These are phyloP conservation scores for Calliphora vicina DNA, from an alignment of 1,140 invertebrate genomes.

Conservation along the genomic window DNA sequence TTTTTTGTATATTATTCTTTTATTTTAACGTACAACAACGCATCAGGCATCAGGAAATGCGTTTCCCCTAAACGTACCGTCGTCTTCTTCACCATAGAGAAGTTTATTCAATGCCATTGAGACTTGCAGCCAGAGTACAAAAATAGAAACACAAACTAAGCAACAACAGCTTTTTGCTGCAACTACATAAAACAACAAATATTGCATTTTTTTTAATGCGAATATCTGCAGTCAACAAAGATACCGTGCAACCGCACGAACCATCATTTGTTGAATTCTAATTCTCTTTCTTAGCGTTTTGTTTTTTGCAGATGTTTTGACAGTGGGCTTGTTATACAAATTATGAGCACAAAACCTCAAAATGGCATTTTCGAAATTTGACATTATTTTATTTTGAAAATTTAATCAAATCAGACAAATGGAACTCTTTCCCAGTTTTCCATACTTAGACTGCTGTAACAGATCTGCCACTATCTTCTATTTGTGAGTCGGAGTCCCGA, in stretches of 20 bases:
- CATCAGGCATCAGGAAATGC: slow-evolving; percentile 26
- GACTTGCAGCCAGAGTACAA: slow-evolving; percentile 10
- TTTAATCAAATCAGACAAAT: too few relatives aligned
- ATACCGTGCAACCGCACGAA: not conserved
- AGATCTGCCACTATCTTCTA: too few relatives aligned
- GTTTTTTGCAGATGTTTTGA: not conserved
- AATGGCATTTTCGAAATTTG: too few relatives aligned
- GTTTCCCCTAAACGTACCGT: slow-evolving; percentile 11
- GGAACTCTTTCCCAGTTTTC: too few relatives aligned
- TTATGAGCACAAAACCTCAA: too few relatives aligned
- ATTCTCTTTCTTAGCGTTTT: not conserved
- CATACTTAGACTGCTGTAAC: too few relatives aligned
- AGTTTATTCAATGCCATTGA: slow-evolving; percentile 2
- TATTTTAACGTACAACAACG: not conserved
- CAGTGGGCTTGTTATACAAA: too few relatives aligned
- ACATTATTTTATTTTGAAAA: too few relatives aligned
- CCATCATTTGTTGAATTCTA: slow-evolving; percentile 13
- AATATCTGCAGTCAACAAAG: not conserved
- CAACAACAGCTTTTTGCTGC: too few relatives aligned
- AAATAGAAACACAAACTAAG: slow-evolving; percentile 12
- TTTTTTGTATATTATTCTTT: not conserved
- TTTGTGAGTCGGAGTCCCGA: too few relatives aligned
- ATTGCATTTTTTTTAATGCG: not conserved
- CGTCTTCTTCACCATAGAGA: not conserved
- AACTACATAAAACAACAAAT: not conserved